These are phyloP conservation scores for Cepphus grylle DNA, from an alignment of 2,113 vertebrate genomes.

Conservation along the genomic window DNA sequence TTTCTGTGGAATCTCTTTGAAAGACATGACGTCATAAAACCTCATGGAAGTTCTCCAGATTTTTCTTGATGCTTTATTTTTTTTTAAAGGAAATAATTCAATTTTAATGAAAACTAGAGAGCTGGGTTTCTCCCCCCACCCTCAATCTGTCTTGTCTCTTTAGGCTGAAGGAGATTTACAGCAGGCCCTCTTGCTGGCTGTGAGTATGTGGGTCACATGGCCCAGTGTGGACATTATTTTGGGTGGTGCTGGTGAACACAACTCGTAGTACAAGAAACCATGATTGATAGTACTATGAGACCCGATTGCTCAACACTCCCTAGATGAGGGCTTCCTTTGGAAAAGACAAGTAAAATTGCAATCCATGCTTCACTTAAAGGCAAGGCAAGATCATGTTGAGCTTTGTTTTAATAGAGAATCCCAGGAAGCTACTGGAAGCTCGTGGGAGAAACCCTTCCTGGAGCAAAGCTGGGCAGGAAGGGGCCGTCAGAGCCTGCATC, in stretches of 20 bases:
- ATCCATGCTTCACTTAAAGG: not conserved
- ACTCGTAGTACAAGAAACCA: accelerated
- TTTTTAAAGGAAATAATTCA: not conserved
- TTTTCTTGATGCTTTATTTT: not conserved
- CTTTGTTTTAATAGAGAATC: not conserved
- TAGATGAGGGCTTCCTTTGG: not conserved
- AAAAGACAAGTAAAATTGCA: not conserved
- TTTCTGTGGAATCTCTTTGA: not conserved
- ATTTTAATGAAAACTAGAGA: not conserved
- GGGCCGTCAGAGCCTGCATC: not conserved
- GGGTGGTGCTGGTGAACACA: not conserved
- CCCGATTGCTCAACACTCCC: not conserved
- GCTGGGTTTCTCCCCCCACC: not conserved
- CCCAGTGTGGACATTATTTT: not conserved
- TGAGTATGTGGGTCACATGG: not conserved
- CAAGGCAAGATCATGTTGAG: not conserved
- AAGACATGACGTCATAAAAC: not conserved
- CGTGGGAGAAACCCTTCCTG: not conserved
- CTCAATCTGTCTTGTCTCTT: not conserved
- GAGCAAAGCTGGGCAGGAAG: not conserved
- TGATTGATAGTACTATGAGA: not conserved
- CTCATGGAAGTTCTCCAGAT: not conserved
- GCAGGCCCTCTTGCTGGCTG: not conserved
- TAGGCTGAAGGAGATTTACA: not conserved
- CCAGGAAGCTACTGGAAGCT: not conserved